Evolutionary conservation across 2,797 vertebrate species (phyloP), one percentile per base, ranked within the genome.

Genomic region (Uromys caudimaculatus): DNA sequence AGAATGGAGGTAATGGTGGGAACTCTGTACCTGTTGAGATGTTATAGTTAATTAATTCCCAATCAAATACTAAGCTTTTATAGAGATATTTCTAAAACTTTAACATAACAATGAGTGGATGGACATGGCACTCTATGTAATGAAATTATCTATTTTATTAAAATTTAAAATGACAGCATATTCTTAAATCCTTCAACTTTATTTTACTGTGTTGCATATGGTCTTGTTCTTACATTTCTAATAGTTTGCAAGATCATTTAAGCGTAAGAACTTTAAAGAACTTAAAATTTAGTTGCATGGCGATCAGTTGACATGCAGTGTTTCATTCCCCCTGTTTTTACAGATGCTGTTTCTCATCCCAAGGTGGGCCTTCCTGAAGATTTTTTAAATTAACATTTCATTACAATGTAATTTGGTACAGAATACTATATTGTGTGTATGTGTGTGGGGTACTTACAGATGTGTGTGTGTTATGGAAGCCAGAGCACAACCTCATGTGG

Each of bases 131-230:
- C 94, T 97, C 92, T 96, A 90, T 97, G 97, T 94, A 97, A 96
- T 89, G 95, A 97, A 97, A 98, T 97, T 93, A 96, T 97, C 91
- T 97, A 97, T 97, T 97, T 98, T 97, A 97, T 97, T 98, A 98
- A 98, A 98, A 96, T 95, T 94, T 50, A 97, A 97, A 97, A 89
- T 90, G 38, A 91, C 56, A 92, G 62, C 17, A 93, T 93, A 90
- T 69, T 91, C 77, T 77, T 96, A 75, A 95, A 89, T 17, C 85
- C 93, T 90, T 41, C 35, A 75, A 23, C 35, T 67, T 90, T 97
- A 50, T 94, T 95, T 95, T 84, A 87, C 44, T 38, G 58, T 95
- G 38, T 92, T 81, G 60, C 41, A 12, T 77, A 29, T 93, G 13
- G 32, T 88, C n/a, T 95, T 47, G 0, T 83, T 50, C 86, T 76